Percentiles rank a stretch among this genome's conserved stretches.
These are phyloP conservation scores for Latrodectus hesperus DNA, from an alignment of 2,888 invertebrate species.

Conservation along the genomic window DNA sequence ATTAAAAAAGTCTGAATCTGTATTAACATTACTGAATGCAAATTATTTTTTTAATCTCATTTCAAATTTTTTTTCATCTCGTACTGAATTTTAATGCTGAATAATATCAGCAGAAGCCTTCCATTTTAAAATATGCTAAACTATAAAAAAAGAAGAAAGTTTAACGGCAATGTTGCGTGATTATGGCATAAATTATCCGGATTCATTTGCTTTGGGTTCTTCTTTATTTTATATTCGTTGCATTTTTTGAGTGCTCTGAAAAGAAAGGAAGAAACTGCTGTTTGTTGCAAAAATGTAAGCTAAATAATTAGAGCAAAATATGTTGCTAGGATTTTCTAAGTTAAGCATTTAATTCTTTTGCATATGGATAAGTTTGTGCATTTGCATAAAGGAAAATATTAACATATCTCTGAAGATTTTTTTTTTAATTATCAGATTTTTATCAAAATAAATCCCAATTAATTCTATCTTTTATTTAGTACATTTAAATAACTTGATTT, in stretches of 20 bases:
- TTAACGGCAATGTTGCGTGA: constrained; percentile 41
- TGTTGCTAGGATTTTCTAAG: too few species aligned
- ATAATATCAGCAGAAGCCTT: not conserved
- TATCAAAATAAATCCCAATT: too few species aligned
- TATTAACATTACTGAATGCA: not conserved
- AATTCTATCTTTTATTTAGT: too few species aligned
- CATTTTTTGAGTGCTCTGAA: not conserved
- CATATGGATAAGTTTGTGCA: not conserved
- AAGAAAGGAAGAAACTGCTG: not conserved
- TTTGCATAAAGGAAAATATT: not conserved
- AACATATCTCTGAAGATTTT: not conserved
- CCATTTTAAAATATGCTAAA: too few species aligned
- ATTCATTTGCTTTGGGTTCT: constrained; percentile 1
- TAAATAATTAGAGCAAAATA: too few species aligned
- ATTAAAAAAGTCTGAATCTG: not conserved
- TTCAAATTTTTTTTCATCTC: not conserved
- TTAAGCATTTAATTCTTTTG: too few species aligned
- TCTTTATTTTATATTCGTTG: not conserved
- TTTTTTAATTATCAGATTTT: not conserved
- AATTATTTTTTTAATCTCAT: not conserved
- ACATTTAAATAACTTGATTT: too few species aligned
- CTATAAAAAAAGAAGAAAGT: not conserved
- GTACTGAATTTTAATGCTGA: not conserved
- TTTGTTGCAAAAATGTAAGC: too few species aligned
- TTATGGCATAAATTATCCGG: constrained; percentile 17